A percentile compares a stretch with the other conserved stretches of the same genome.
These are phyloP conservation scores for Drosophila rufa DNA, from an alignment of 1,140 invertebrate species.

Conservation along the genomic window DNA sequence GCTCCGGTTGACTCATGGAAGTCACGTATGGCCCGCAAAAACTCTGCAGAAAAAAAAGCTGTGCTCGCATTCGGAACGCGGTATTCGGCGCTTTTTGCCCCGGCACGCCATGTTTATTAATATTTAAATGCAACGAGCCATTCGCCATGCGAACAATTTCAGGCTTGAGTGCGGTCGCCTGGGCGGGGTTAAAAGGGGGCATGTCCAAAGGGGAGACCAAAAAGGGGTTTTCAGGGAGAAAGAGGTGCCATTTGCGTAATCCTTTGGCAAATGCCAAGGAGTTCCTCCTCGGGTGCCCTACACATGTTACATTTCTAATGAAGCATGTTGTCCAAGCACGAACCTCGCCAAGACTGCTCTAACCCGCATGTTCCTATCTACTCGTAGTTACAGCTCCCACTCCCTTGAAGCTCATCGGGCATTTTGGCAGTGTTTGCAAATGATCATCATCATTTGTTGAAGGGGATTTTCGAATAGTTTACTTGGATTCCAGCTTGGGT, in stretches of 20 bases:
- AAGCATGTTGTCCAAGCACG: conserved; percentile 68
- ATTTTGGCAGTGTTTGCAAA: conserved; percentile 48
- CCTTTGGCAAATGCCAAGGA: conserved; percentile 57
- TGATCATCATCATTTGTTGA: conserved; percentile 46
- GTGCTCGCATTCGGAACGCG: conserved; percentile 57
- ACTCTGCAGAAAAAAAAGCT: conserved; percentile 39
- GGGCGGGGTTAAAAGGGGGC: not conserved
- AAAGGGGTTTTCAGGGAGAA: not conserved
- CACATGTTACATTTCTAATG: conserved; percentile 80
- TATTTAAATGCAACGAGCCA: conserved; percentile 83
- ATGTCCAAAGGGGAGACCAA: not conserved
- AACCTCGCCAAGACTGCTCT: conserved; percentile 39
- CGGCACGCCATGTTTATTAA: conserved; percentile 82
- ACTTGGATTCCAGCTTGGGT: conserved; percentile 18
- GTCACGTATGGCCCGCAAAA: conserved; percentile 66
- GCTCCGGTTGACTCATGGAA: conserved; percentile 74
- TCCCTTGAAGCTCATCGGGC: conserved; percentile 13
- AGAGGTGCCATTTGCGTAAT: conserved; percentile 54
- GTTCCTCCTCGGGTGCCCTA: too few relatives aligned
- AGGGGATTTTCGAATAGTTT: conserved; percentile 31
- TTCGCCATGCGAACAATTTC: conserved; percentile 74
- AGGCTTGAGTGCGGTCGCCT: conserved; percentile 64
- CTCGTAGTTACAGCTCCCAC: not conserved
- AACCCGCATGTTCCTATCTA: conserved; percentile 32
- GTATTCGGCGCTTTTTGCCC: conserved; percentile 73